Evolutionary conservation across 2,113 vertebrate species (phyloP).

Genomic region (Marmota monax): DNA sequence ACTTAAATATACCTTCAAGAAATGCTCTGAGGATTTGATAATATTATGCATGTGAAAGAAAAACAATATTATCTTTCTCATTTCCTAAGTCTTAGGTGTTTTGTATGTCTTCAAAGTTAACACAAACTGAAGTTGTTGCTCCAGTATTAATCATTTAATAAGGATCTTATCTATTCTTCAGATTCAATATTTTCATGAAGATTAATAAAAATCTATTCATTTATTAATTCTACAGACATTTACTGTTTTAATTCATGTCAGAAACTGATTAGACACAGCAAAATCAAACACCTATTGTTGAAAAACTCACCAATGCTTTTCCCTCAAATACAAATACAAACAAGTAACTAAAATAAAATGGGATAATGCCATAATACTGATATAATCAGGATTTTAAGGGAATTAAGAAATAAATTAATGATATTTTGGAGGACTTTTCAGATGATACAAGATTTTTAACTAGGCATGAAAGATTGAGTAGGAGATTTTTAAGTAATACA

Average conservation of each 20-base stretch:
- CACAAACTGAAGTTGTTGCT: background rate
- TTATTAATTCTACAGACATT: background rate
- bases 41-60: background rate
- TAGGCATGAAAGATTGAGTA: background rate
- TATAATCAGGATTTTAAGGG: background rate
- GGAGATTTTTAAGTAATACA: background rate
- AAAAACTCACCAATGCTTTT: background rate
- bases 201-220: background rate
- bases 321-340: background rate
- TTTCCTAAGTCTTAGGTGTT: background rate
- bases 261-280: background rate
- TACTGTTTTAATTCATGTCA: background rate
- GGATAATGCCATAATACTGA: background rate
- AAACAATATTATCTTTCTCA: background rate
- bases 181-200: background rate
- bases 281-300: background rate
- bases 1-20: background rate
- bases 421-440: background rate
- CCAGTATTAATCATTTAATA: background rate
- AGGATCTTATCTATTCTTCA: background rate
- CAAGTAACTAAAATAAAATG: background rate
- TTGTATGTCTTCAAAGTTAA: background rate
- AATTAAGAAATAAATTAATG: background rate
- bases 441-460: background rate
- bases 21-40: background rate